Evolutionary conservation across 2,888 invertebrate species (phyloP).

Genomic region (Rhagonycha fulva): DNA sequence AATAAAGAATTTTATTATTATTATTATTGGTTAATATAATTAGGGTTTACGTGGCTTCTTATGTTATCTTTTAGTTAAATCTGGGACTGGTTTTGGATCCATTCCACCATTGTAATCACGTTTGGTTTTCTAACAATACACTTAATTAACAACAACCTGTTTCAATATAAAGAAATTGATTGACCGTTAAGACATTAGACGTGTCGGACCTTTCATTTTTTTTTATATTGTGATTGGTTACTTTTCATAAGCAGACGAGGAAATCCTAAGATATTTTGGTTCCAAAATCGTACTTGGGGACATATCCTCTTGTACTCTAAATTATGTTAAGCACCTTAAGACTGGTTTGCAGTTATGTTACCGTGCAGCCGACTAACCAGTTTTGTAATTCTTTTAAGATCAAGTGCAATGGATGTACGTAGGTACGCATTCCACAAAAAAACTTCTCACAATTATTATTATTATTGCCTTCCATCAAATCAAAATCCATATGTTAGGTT

Average conservation of each 20-base stretch:
- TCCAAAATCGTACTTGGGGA: conserved; percentile 21
- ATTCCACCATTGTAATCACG: conserved; percentile 39
- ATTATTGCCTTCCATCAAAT: background rate
- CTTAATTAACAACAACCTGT: conserved; percentile 40
- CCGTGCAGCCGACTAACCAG: conserved; percentile 35
- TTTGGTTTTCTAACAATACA: conserved; percentile 41
- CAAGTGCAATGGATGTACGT: conserved; percentile 34
- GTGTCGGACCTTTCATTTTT: background rate
- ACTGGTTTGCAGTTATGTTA: conserved; percentile 34
- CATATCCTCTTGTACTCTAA: conserved; percentile 29
- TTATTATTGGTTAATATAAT: conserved; percentile 32
- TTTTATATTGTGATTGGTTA: background rate
- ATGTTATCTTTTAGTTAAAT: conserved; percentile 41
- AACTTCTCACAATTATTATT: conserved; percentile 3
- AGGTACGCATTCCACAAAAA: conserved; percentile 33
- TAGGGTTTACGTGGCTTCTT: conserved; percentile 35
- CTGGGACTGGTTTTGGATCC: conserved; percentile 34
- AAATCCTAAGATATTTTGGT: background rate
- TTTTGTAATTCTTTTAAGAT: conserved; percentile 30
- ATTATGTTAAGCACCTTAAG: conserved; percentile 35
- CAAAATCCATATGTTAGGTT: background rate
- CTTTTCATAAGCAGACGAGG: background rate
- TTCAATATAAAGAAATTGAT: conserved; percentile 12
- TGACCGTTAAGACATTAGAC: background rate
- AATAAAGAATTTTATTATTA: conserved; percentile 31